phyloP scores from a whole-genome alignment of 2,113 vertebrate genomes.

The Nymphicus hollandicus region DNA sequence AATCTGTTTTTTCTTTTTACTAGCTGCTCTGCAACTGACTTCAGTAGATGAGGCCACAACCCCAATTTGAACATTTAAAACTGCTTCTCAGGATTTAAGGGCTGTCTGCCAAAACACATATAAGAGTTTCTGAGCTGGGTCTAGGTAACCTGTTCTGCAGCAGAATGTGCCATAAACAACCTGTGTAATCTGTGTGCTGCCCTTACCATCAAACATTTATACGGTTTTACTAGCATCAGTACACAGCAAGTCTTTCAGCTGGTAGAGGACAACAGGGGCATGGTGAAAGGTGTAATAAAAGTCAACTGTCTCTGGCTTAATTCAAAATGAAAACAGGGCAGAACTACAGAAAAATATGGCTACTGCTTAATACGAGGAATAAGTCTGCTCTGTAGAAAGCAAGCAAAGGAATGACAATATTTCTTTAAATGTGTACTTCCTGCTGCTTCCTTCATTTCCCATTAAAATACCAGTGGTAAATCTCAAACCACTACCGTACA shows the following conservation, averaged over 20 bases:
- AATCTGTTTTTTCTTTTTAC: neutral
- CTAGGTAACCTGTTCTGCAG: neutral
- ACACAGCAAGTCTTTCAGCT: neutral
- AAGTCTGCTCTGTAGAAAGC: neutral
- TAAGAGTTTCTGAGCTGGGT: neutral
- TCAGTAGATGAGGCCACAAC: neutral
- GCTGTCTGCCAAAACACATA: neutral
- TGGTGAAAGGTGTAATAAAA: neutral
- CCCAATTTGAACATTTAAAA: neutral
- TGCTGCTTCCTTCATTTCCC: neutral
- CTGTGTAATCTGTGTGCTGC: fast-evolving
- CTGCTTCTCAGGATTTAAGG: neutral
- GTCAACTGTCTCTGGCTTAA: neutral
- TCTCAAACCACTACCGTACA: neutral
- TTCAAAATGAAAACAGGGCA: neutral
- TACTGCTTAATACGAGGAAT: neutral
- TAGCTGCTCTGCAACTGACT: neutral
- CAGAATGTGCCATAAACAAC: neutral
- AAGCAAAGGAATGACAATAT: neutral
- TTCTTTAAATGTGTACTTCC: neutral
- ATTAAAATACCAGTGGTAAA: constrained; percentile 1
- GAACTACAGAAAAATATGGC: neutral
- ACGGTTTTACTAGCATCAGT: neutral
- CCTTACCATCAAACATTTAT: neutral
- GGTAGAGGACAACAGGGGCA: neutral